Conservation (phyloP, 2,797 vertebrate genomes). For the Darevskia nairensis region DNA sequence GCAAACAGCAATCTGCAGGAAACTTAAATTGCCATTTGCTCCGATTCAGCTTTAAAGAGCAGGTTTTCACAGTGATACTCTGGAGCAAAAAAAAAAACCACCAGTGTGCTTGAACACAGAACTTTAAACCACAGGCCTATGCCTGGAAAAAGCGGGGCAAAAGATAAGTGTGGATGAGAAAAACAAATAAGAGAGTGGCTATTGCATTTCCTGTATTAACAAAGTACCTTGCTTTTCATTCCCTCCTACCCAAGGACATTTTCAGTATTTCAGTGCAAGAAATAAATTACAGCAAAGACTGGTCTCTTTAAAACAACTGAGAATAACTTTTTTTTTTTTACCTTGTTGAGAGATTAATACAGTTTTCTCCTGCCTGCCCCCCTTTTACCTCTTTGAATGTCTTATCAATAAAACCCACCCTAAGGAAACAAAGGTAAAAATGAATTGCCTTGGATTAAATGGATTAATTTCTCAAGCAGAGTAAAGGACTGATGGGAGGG, state of each 20-base stretch:
- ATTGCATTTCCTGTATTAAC: neutral
- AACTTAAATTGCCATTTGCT: too few relatives aligned
- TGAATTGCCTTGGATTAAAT: slow-evolving; percentile 27
- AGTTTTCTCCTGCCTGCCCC: neutral
- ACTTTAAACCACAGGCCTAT: too few relatives aligned
- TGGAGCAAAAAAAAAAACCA: too few relatives aligned
- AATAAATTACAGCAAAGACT: neutral
- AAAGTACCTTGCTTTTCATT: neutral
- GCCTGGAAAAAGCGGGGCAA: too few relatives aligned
- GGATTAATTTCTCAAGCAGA: slow-evolving; percentile 12
- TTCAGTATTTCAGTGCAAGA: neutral
- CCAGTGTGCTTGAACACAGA: too few relatives aligned
- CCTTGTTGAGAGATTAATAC: neutral
- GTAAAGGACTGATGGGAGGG: neutral
- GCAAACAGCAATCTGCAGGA: too few relatives aligned
- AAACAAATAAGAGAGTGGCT: too few relatives aligned
- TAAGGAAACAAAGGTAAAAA: slow-evolving; percentile 13
- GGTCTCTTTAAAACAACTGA: neutral
- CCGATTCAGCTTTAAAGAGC: too few relatives aligned
- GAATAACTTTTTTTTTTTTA: neutral
- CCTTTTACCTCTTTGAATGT: neutral
- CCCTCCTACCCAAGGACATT: neutral
- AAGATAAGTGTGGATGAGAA: too few relatives aligned
- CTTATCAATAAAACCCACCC: neutral
- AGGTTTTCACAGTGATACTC: too few relatives aligned